Percentiles rank a stretch among this genome's conserved stretches.
Conservation (phyloP, 1,140 invertebrate genomes). For the Rhagoletis pomonella region DNA sequence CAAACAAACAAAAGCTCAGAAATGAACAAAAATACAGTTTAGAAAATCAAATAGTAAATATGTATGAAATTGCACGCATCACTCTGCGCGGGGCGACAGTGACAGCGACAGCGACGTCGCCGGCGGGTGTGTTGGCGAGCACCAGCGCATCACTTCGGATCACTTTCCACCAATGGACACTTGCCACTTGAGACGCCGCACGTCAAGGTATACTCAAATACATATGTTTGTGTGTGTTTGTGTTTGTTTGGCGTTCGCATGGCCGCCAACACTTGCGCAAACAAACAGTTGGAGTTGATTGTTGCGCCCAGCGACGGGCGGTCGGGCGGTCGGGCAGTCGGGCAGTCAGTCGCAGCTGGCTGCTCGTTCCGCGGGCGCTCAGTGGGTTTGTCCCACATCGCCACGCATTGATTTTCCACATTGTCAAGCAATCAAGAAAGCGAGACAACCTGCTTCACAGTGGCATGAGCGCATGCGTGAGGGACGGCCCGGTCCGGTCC, state of each 20-base stretch:
- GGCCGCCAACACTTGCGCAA: neutral
- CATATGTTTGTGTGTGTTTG: neutral
- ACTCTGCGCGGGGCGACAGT: constrained; percentile 32
- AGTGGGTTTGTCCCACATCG: constrained; percentile 57
- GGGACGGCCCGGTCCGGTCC: neutral
- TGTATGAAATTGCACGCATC: constrained; percentile 18
- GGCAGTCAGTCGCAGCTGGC: neutral
- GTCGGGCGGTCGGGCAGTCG: neutral
- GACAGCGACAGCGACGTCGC: constrained; percentile 2
- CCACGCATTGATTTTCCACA: constrained; percentile 61
- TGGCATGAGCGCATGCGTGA: constrained; percentile 9
- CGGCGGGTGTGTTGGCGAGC: constrained; percentile 2
- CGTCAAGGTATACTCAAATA: neutral
- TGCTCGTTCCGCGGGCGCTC: neutral
- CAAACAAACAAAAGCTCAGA: neutral
- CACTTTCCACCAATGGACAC: constrained; percentile 22
- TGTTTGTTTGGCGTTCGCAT: neutral
- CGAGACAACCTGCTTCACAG: constrained; percentile 56
- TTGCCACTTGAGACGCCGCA: neutral
- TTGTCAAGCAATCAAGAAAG: constrained; percentile 60
- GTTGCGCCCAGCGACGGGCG: neutral
- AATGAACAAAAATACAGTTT: constrained; percentile 21
- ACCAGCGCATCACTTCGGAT: constrained; percentile 24
- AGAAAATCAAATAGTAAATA: constrained; percentile 22
- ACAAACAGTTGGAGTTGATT: neutral